Base-by-base conservation (phyloP, 2,888 invertebrate genomes). In the Pyrrhia umbra region DNA sequence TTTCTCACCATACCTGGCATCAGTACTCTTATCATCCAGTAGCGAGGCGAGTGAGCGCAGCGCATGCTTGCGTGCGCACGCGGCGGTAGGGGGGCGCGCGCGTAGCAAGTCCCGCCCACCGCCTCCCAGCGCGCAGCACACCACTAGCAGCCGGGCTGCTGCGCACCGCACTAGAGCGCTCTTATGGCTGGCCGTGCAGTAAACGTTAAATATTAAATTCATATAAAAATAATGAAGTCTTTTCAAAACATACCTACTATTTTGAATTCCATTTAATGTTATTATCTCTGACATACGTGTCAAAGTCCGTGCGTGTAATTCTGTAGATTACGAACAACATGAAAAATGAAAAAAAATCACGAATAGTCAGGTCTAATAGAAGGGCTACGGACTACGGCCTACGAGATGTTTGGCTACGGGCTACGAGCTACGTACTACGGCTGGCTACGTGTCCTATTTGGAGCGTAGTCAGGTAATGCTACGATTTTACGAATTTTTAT, bases 141-240 rank as follows among this genome's bases (percentile, higher is more conserved):
- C 95, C 47, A 96, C 96, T 68, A 97, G 86, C 71, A 97, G 94
- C 15, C 96, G 95, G 0, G 97, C 96, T 0, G 96, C 93, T 1
- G 96, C 96, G 68, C 96, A 95, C 2, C 97, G 95, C 5, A 97
- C 97, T 13, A 96, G 92, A 0, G 95, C 92, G 85, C 97, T 97
- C 81, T 97, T 96, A 88, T 97, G 97, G 0, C 92, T 93, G 60
- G 0, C 8, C 9, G 40, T 1, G 23, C 18, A 21, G 13, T 9
- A 37, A n/a, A 30, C 34, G 8, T 6, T 9, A 1, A 30, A 9
- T 4, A 6, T 13, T 6, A 4, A 25, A 6, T 1, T 34, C 2
- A 34, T 5, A n/a, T 34, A 13, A 34, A n/a, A n/a, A 5, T n/a
- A n/a, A n/a, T n/a, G 0, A 30, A 30, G 6, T 4, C 23, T 2